Conservation (phyloP, 2,888 invertebrate species). For the Cheilosia pagana region DNA sequence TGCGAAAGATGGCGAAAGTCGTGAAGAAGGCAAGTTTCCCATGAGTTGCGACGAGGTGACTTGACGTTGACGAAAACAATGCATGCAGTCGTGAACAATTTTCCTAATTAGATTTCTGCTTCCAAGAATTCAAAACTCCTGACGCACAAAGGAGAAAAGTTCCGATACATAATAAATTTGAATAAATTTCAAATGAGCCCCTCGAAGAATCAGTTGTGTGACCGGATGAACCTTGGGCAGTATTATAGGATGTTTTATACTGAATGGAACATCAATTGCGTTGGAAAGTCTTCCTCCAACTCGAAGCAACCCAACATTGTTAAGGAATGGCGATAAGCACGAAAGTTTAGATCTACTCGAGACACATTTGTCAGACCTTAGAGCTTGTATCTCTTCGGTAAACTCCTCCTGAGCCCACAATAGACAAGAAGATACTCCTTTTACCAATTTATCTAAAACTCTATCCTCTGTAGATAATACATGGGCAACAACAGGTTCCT, state of each 20-base stretch:
- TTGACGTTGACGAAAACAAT: conserved; percentile 3
- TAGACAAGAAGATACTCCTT: conserved; percentile 3
- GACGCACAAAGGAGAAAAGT: conserved; percentile 30
- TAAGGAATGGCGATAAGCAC: neutral
- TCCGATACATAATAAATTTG: conserved; percentile 23
- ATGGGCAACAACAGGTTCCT: neutral
- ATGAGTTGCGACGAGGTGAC: conserved; percentile 19
- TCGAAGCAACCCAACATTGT: too few species aligned
- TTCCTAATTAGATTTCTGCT: conserved; percentile 4
- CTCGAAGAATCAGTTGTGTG: neutral
- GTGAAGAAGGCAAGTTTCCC: conserved; percentile 12
- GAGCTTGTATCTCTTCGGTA: neutral
- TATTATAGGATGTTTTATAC: conserved; percentile 4
- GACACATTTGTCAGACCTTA: neutral
- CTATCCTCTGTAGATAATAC: neutral
- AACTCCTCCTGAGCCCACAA: conserved; percentile 1
- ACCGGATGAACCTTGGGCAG: neutral
- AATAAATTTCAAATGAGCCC: conserved; percentile 14
- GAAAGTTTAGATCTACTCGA: neutral
- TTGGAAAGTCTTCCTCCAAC: too few species aligned
- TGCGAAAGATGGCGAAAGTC: conserved; percentile 10
- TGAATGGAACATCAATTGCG: neutral
- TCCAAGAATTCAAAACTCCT: conserved; percentile 38
- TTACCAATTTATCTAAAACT: neutral
- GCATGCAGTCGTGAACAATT: conserved; percentile 21